phyloP scores from a whole-genome alignment of 2,113 vertebrate species.

The Conger conger region DNA sequence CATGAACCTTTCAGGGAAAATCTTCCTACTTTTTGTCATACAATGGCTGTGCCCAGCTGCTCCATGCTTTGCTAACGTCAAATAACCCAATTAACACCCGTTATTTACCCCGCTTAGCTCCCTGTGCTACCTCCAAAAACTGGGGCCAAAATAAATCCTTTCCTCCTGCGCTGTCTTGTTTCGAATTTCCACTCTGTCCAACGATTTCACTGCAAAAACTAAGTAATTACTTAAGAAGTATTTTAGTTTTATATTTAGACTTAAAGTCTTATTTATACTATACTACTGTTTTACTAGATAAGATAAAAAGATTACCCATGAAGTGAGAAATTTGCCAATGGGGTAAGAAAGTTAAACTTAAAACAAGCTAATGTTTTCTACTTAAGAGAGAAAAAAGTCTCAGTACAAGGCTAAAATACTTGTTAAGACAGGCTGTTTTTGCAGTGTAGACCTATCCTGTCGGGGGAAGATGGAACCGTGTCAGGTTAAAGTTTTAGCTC shows the following conservation, averaged over 20 bases:
- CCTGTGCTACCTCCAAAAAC: neutral
- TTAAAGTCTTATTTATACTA: no score
- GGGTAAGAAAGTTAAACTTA: no score
- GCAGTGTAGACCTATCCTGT: neutral
- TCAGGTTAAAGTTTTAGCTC: neutral
- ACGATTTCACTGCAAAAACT: no score
- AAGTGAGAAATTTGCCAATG: no score
- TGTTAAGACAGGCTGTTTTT: no score
- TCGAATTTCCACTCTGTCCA: neutral
- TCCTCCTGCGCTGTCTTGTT: neutral
- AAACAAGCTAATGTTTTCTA: no score
- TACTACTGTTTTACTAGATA: no score
- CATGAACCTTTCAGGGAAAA: neutral
- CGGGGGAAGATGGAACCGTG: neutral
- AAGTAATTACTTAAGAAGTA: no score
- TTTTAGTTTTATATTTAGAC: no score
- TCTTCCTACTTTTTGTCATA: neutral
- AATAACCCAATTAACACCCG: neutral
- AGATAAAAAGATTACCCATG: no score
- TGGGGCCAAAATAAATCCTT: neutral
- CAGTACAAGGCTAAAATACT: no score
- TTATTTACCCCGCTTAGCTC: neutral
- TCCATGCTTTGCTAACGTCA: neutral
- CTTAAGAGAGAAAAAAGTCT: no score
- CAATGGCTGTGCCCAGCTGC: neutral